Conservation (phyloP, 2,888 invertebrate species). For the Marronus borbonicus region DNA sequence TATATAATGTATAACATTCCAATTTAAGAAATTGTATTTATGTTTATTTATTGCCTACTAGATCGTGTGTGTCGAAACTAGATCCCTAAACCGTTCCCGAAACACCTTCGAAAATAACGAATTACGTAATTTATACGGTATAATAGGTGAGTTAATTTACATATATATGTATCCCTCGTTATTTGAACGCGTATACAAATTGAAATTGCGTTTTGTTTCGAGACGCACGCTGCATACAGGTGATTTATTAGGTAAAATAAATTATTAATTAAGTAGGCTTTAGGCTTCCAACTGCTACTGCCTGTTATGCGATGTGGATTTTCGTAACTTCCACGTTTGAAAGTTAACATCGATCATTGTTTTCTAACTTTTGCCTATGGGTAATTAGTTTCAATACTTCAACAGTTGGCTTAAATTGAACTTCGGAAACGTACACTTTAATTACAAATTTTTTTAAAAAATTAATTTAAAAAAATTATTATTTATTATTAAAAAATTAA, state of each 20-base stretch:
- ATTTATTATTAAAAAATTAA: too few species aligned
- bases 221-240: background rate
- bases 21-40: constrained; percentile 1
- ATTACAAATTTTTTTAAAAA: background rate
- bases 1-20: constrained; percentile 39
- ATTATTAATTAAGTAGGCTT: constrained; percentile 36
- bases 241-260: constrained; percentile 40
- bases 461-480: too few species aligned
- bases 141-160: constrained; percentile 20
- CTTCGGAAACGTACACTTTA: background rate
- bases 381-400: constrained; percentile 13
- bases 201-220: constrained; percentile 17
- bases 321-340: constrained; percentile 24
- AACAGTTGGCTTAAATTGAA: background rate
- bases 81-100: constrained; percentile 1
- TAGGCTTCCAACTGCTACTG: constrained; percentile 10
- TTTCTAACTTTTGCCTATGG: background rate
- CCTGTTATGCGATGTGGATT: background rate
- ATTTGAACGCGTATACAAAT: constrained; percentile 13
- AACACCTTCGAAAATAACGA: constrained; percentile 20
- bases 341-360: constrained; percentile 22
- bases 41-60: constrained; percentile 20
- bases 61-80: background rate
- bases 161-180: background rate
- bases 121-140: constrained; percentile 20